phyloP scores from a whole-genome alignment of 2,113 vertebrate species.

The Drymodes brunneopygia region DNA sequence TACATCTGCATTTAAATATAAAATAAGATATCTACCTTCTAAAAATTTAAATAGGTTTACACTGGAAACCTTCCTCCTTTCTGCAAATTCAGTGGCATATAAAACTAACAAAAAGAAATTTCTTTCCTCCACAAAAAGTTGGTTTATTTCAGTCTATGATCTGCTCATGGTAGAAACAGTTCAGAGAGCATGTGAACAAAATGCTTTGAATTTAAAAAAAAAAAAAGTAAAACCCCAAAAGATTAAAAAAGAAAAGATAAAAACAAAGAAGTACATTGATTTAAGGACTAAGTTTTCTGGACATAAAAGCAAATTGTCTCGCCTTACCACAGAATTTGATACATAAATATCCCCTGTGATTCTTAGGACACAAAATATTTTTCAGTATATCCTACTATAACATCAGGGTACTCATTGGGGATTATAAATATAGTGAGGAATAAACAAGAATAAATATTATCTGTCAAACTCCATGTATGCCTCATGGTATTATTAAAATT shows the following conservation, averaged over 20 bases:
- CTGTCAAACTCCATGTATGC: not conserved
- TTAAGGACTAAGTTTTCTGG: not conserved
- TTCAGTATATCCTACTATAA: not conserved
- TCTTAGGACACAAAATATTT: not conserved
- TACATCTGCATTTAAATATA: not conserved
- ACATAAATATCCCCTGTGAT: fast-evolving
- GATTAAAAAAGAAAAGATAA: not conserved
- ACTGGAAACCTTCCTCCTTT: not conserved
- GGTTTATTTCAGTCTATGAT: not conserved
- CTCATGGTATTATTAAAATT: not conserved
- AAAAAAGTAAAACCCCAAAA: fast-evolving
- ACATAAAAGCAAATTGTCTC: not conserved
- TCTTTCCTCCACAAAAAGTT: not conserved
- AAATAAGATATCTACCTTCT: not conserved
- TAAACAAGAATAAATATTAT: not conserved
- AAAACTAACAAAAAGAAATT: not conserved
- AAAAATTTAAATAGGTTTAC: not conserved
- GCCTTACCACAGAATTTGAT: not conserved
- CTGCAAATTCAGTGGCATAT: not conserved
- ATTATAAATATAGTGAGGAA: not conserved
- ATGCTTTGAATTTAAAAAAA: not conserved
- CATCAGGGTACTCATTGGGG: not conserved
- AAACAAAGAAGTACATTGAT: not conserved
- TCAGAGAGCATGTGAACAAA: not conserved
- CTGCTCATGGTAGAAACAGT: not conserved